Percentiles rank a stretch among this genome's conserved stretches.
These are phyloP conservation scores for Tetrapedia diversipes DNA, from an alignment of 2,888 invertebrate species.

Conservation along the genomic window DNA sequence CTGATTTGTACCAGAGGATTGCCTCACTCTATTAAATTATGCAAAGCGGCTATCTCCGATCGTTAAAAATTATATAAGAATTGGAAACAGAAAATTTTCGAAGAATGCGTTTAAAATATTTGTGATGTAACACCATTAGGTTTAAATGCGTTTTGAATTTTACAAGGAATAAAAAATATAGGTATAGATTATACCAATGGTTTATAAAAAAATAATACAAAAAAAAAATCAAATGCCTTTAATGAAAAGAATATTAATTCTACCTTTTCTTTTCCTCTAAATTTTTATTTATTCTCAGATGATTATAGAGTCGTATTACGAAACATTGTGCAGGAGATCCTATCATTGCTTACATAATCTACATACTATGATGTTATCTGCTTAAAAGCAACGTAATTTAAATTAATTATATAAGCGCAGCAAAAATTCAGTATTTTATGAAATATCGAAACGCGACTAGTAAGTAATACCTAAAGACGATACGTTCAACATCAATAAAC, in stretches of 20 bases:
- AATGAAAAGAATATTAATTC: too few species aligned
- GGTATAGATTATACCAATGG: not conserved
- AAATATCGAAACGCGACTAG: not conserved
- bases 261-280: too few species aligned
- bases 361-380: not conserved
- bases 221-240: not conserved
- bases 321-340: not conserved
- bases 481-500: not conserved
- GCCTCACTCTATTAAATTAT: not conserved
- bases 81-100: too few species aligned
- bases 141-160: too few species aligned
- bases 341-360: slow-evolving; percentile 8
- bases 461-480: not conserved
- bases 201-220: not conserved
- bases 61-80: not conserved
- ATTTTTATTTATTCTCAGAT: too few species aligned
- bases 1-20: not conserved
- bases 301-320: not conserved
- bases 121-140: too few species aligned
- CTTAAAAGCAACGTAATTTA: not conserved
- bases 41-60: not conserved
- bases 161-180: too few species aligned
- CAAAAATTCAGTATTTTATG: not conserved
- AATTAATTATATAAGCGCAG: not conserved
- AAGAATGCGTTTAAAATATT: too few species aligned